A percentile compares a stretch with the other conserved stretches of the same genome.
phyloP scores from a whole-genome alignment of 2,797 vertebrate genomes.

The Psittacula derbiana region DNA sequence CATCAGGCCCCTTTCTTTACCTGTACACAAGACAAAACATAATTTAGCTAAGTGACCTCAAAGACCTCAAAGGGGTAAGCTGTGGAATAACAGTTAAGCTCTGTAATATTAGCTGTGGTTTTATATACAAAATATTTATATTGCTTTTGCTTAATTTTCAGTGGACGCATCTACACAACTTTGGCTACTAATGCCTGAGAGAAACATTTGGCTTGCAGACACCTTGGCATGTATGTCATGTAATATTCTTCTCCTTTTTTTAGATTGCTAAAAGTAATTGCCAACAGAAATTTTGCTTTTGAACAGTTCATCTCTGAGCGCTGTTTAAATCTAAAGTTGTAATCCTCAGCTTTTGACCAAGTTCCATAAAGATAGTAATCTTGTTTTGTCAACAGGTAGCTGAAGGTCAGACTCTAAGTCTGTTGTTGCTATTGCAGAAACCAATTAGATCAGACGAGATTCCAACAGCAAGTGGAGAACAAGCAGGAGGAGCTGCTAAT shows the following conservation, averaged over 20 bases:
- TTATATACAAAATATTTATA: not conserved
- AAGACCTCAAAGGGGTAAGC: not conserved
- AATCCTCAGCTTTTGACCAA: not conserved
- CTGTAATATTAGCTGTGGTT: not conserved
- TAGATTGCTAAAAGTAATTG: not conserved
- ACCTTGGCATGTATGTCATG: not conserved
- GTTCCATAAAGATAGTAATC: not conserved
- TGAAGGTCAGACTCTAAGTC: not conserved
- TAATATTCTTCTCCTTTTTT: not conserved
- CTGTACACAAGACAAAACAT: not conserved
- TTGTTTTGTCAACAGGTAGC: not conserved
- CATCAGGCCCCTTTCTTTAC: not conserved
- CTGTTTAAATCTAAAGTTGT: not conserved
- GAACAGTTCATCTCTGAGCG: not conserved
- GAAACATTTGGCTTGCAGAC: not conserved
- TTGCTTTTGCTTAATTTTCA: not conserved
- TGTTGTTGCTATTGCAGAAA: not conserved
- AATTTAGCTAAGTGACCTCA: not conserved
- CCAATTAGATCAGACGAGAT: not conserved
- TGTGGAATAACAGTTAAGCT: not conserved
- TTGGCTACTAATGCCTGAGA: not conserved
- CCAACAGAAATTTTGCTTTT: not conserved
- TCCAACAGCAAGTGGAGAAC: not conserved
- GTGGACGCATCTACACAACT: not conserved
- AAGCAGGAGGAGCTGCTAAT: not conserved